Conservation (phyloP, 2,113 vertebrate genomes). For the Choloepus hoffmanni region DNA sequence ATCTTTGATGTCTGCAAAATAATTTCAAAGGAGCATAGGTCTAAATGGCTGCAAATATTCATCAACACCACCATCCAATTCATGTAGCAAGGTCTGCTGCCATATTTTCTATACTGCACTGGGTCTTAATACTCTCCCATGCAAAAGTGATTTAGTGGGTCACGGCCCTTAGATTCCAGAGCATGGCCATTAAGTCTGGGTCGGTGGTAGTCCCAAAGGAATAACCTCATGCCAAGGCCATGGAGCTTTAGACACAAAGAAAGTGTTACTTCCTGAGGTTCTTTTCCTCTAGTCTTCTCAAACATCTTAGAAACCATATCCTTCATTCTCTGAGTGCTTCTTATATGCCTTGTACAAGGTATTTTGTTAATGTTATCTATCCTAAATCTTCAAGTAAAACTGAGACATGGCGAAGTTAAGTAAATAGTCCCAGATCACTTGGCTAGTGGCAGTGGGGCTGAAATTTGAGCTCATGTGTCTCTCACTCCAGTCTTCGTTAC, state of each 20-base stretch:
- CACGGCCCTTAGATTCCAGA: neutral
- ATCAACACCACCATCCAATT: neutral
- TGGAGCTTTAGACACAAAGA: neutral
- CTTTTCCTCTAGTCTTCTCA: neutral
- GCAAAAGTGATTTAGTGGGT: conserved; percentile 10
- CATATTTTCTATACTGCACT: neutral
- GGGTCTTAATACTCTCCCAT: neutral
- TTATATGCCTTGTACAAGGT: neutral
- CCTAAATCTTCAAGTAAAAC: conserved; percentile 7
- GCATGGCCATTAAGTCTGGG: neutral
- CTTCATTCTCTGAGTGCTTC: neutral
- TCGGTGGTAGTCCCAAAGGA: neutral
- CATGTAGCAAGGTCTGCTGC: neutral
- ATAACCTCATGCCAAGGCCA: neutral
- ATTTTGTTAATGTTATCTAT: neutral
- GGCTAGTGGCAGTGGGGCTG: neutral
- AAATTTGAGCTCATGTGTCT: neutral
- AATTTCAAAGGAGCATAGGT: neutral
- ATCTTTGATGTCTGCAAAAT: neutral
- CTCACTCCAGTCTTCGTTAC: neutral
- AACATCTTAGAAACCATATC: neutral
- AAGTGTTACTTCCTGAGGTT: neutral
- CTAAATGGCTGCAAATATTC: neutral
- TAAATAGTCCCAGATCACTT: neutral
- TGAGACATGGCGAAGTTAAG: neutral